Base-by-base conservation (phyloP, 2,888 invertebrate genomes). In the Sussaba pulchella region DNA sequence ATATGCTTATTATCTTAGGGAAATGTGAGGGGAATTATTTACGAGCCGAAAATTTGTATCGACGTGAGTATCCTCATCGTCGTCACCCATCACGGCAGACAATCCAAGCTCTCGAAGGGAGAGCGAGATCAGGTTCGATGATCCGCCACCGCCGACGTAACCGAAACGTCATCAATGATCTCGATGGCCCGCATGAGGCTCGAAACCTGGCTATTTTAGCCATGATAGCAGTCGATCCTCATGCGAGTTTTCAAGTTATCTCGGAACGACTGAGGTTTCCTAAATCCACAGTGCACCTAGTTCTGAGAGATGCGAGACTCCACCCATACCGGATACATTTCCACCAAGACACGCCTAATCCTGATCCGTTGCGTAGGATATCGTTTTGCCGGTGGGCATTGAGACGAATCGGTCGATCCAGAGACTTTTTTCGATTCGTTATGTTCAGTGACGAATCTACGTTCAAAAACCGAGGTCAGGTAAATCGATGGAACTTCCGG, bases 141-240 rank as follows among this genome's bases (percentile, higher is more conserved):
- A 59, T 5, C 17, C 69, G 76, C 24, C 17, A 57, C 2, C 76
- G 66, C 39, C 39, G 24, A 69, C 31, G 57, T 14, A 6, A 1
- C 31, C 31, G 26, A 57, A 31, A 57, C 14, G 3, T 14, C 31
- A 14, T 31, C 14, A 14, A 14, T 17, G 14, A 57, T 57, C 1
- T n/a, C n/a, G 31, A 57, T 57, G 57, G 4, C 8, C 67, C 39
- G 61, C 36, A 41, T 69, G 76, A n/a, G 39, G 59, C 57, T 31
- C 76, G 61, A 76, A 69, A 76, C 69, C 67, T 73, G 73, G 41
- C 73, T 14, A 64, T 71, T 41, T 45, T 70, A 77, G 64, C 77
- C 31, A 77, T 77, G 70, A 36, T 63, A 31, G 77, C 77, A 63
- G 64, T 52, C 6, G 64, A 77, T 77, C 70, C 43, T 19, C 45